Evolutionary conservation across 1,140 invertebrate genomes (phyloP).

Genomic region (Brachionus rotundiformis): DNA sequence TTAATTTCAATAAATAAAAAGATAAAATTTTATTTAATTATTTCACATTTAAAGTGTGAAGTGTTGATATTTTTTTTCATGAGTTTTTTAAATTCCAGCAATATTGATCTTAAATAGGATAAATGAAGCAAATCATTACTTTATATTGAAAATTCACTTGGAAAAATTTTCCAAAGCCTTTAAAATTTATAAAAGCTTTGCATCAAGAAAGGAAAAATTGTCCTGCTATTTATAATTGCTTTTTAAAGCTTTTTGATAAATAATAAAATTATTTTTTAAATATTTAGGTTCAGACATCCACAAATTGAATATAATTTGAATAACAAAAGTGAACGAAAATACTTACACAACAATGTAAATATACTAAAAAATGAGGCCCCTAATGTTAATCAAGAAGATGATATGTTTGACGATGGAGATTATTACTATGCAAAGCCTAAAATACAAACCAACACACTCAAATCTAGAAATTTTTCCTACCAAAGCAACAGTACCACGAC

Average conservation of each 20-base stretch:
- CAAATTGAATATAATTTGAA: constrained; percentile 27
- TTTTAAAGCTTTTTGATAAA: background rate
- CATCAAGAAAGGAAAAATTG: background rate
- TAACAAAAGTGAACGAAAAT: background rate
- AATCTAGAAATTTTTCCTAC: background rate
- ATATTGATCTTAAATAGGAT: too few relatives aligned
- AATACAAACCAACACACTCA: constrained; percentile 10
- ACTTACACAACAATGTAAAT: constrained; percentile 15
- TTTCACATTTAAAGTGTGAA: too few relatives aligned
- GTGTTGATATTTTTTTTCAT: too few relatives aligned
- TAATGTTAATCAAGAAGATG: background rate
- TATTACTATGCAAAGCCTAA: constrained; percentile 41
- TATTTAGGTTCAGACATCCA: background rate
- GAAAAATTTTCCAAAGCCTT: too few relatives aligned
- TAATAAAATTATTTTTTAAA: background rate
- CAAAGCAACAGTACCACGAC: constrained; percentile 12
- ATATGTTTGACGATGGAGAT: constrained; percentile 31
- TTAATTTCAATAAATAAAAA: too few relatives aligned
- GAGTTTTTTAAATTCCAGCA: too few relatives aligned
- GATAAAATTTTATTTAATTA: too few relatives aligned
- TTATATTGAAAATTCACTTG: too few relatives aligned
- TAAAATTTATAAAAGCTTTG: too few relatives aligned
- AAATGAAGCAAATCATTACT: too few relatives aligned
- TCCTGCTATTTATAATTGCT: background rate
- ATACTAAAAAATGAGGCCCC: background rate